phyloP scores from a whole-genome alignment of 2,113 vertebrate species.

The Anarhynchus alexandrinus region DNA sequence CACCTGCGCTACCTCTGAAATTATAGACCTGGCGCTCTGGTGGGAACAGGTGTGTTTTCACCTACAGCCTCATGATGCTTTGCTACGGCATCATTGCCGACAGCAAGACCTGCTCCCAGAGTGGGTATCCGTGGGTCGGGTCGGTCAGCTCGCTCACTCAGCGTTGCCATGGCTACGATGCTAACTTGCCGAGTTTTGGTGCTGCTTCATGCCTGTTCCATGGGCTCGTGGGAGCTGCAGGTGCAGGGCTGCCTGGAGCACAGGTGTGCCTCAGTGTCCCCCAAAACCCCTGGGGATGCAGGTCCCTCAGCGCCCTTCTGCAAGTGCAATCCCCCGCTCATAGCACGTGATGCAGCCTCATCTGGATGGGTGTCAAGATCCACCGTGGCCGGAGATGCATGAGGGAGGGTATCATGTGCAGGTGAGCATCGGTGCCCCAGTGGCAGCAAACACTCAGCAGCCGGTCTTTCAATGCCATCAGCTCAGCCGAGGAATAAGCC shows the following conservation, averaged over 20 bases:
- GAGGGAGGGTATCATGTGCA: fast-evolving
- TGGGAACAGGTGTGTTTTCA: not conserved
- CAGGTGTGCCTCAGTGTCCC: not conserved
- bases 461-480: fast-evolving
- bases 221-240: not conserved
- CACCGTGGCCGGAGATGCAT: fast-evolving
- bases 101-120: not conserved
- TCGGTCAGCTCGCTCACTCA: fast-evolving
- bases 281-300: not conserved
- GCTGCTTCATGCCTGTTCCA: not conserved
- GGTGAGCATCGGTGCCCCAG: fast-evolving
- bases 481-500: not conserved
- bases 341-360: fast-evolving
- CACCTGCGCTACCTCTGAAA: not conserved
- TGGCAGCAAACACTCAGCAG: not conserved
- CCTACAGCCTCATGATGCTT: not conserved
- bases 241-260: fast-evolving
- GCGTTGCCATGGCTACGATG: not conserved
- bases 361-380: fast-evolving
- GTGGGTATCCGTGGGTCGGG: fast-evolving
- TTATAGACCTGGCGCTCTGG: not conserved
- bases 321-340: not conserved
- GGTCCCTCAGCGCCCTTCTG: not conserved
- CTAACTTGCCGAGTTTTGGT: not conserved
- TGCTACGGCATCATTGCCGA: no score